Conservation (phyloP, 2,113 vertebrate species). For the Silurus glanis region DNA sequence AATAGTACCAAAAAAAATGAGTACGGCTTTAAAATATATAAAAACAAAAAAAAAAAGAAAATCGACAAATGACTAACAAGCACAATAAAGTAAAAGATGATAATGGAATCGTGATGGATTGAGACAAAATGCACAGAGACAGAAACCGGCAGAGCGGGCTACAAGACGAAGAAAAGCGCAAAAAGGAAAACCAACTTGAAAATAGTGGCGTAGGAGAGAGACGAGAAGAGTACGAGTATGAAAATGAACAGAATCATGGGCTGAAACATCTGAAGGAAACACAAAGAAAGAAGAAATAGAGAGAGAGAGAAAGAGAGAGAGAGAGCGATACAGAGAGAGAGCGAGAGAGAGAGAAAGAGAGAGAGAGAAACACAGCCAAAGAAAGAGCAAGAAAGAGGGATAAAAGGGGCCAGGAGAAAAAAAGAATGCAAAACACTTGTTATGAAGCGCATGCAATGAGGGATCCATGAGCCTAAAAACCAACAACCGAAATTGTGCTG, state of each 20-base stretch:
- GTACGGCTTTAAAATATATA: conserved; percentile 15
- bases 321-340: conserved; percentile 7
- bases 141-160: conserved; percentile 66
- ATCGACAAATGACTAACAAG: conserved; percentile 11
- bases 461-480: conserved; percentile 86
- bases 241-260: conserved; percentile 89
- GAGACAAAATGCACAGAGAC: conserved; percentile 28
- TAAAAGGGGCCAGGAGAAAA: conserved; percentile 58
- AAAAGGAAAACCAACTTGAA: conserved; percentile 91
- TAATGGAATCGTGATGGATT: conserved; percentile 62
- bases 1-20: conserved; percentile 64
- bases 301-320: conserved; percentile 34
- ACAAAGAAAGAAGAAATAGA: conserved; percentile 67
- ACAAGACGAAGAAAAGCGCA: conserved; percentile 88
- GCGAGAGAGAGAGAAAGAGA: conserved; percentile 53
- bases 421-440: conserved; percentile 88
- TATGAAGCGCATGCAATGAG: conserved; percentile 95
- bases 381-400: conserved; percentile 36
- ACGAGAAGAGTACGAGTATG: conserved; percentile 85
- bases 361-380: conserved; percentile 18
- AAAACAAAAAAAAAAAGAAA: neutral
- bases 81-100: conserved; percentile 65
- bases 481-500: conserved; percentile 77
- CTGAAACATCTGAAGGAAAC: conserved; percentile 87
- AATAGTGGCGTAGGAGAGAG: conserved; percentile 83